Evolutionary conservation across 2,113 vertebrate species (phyloP).

Genomic region (Carlito syrichta): DNA sequence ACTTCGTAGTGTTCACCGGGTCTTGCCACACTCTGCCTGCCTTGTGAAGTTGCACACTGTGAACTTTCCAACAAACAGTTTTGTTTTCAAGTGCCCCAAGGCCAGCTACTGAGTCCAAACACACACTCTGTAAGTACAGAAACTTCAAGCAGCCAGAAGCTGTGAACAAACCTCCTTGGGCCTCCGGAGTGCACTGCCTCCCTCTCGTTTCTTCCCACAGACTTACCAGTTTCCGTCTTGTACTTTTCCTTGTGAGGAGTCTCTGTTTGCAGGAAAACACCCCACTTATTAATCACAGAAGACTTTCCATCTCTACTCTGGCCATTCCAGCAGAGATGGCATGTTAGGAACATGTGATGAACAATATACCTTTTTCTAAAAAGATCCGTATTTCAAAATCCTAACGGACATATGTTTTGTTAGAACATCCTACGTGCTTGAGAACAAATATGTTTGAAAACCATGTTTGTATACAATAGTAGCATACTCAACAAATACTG

Average conservation of each 20-base stretch:
- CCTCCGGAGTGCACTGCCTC: not conserved
- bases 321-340: constrained; percentile 61
- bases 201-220: constrained; percentile 50
- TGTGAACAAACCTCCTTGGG: constrained; percentile 62
- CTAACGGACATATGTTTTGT: not conserved
- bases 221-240: constrained; percentile 79
- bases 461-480: constrained; percentile 58
- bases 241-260: constrained; percentile 87
- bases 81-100: constrained; percentile 86
- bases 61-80: constrained; percentile 84
- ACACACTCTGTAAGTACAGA: constrained; percentile 73
- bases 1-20: constrained; percentile 72
- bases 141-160: constrained; percentile 62
- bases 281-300: constrained; percentile 87
- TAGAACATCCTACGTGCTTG: not conserved
- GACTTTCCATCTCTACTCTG: constrained; percentile 79
- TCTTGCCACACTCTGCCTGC: constrained; percentile 72
- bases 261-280: constrained; percentile 85
- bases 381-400: constrained; percentile 59
- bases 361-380: constrained; percentile 65
- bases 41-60: constrained; percentile 82
- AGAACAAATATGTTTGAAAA: constrained; percentile 52
- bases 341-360: constrained; percentile 75
- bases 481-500: constrained; percentile 52
- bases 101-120: constrained; percentile 81